Percentiles rank a stretch among this genome's conserved stretches.
Evolutionary conservation across 2,797 vertebrate species (phyloP).

Genomic region (Cossypha dichroa): DNA sequence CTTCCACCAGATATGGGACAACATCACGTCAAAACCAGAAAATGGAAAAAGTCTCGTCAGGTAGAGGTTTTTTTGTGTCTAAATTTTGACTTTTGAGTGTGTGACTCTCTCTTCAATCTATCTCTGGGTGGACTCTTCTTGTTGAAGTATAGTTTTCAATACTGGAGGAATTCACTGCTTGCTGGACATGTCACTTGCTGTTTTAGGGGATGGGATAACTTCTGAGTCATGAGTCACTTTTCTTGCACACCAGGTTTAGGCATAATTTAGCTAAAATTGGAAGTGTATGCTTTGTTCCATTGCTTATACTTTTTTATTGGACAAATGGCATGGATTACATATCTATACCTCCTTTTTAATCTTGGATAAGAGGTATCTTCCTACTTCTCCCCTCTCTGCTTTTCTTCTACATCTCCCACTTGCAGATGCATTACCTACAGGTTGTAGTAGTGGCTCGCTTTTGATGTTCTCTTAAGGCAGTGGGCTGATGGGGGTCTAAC

Average conservation of each 20-base stretch:
- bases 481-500: not conserved
- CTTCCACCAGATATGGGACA: constrained; percentile 64
- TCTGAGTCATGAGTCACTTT: not conserved
- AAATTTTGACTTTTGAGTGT: not conserved
- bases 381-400: not conserved
- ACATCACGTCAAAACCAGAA: constrained; percentile 81
- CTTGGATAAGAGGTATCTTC: not conserved
- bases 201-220: not conserved
- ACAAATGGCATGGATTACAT: not conserved
- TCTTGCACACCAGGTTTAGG: not conserved
- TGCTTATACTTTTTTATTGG: not conserved
- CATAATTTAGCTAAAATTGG: not conserved
- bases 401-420: not conserved
- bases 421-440: not conserved
- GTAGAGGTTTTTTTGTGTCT: constrained; percentile 63
- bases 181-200: not conserved
- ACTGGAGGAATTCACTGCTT: not conserved
- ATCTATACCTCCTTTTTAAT: not conserved
- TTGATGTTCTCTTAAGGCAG: not conserved
- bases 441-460: not conserved
- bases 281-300: accelerated
- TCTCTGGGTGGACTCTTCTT: not conserved
- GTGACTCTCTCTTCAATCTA: not conserved
- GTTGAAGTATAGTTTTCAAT: not conserved
- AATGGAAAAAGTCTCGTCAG: constrained; percentile 86